Conservation (phyloP, 1,140 invertebrate genomes). For the Drosophila punjabiensis region DNA sequence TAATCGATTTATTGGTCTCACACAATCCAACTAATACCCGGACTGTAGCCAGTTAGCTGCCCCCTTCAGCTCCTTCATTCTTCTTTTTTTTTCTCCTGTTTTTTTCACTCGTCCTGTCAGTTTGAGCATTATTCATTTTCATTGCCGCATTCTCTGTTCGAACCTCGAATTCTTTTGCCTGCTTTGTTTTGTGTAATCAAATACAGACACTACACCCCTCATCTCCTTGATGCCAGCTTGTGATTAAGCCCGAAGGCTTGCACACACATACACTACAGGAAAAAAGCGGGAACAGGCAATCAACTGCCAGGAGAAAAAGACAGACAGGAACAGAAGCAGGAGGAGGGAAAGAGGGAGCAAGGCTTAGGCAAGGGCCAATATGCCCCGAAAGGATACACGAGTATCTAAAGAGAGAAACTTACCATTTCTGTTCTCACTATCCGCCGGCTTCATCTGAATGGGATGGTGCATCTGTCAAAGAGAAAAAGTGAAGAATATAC, state of each 20-base stretch:
- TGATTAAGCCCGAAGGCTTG: conserved; percentile 73
- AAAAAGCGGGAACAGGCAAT: conserved; percentile 53
- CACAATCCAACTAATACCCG: conserved; percentile 44
- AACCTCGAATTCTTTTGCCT: conserved; percentile 45
- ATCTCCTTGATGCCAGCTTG: conserved; percentile 54
- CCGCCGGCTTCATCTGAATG: conserved; percentile 99
- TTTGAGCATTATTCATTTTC: conserved; percentile 74
- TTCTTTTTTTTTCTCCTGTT: not conserved
- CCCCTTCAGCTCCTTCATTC: not conserved
- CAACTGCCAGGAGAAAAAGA: conserved; percentile 32
- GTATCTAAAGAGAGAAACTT: conserved; percentile 86
- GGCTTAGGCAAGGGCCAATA: conserved; percentile 25
- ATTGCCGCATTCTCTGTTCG: conserved; percentile 47
- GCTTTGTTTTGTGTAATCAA: conserved; percentile 61
- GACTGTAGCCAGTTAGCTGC: conserved; percentile 21
- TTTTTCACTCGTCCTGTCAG: conserved; percentile 23
- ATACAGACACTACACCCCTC: conserved; percentile 42
- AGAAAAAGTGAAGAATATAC: conserved; percentile 39
- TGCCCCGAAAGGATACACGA: conserved; percentile 30
- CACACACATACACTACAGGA: conserved; percentile 17
- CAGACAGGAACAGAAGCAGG: not conserved
- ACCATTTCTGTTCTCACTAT: conserved; percentile 99
- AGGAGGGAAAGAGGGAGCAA: not conserved
- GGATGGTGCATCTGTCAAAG: conserved; percentile 99
- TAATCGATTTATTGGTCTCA: conserved; percentile 74